Percentiles rank a stretch among this genome's conserved stretches.
phyloP scores from a whole-genome alignment of 2,888 invertebrate genomes.

The Drosophila kambysellisi region DNA sequence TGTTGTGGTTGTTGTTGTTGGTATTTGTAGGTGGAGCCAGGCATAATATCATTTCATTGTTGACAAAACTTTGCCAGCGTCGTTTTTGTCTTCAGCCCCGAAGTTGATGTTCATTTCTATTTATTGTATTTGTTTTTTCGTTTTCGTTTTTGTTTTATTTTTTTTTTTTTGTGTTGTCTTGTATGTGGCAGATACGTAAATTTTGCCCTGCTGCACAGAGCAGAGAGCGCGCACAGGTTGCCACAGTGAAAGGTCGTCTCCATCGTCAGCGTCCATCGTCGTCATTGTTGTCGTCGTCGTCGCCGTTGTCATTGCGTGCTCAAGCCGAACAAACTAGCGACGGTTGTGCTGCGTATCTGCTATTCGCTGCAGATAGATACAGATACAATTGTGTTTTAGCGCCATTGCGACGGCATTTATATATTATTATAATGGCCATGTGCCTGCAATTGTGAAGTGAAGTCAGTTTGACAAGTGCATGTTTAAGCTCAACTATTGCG shows the following conservation, averaged over 20 bases:
- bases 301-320: conserved; percentile 25
- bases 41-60: conserved; percentile 70
- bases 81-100: conserved; percentile 54
- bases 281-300: conserved; percentile 31
- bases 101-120: conserved; percentile 43
- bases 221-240: conserved; percentile 71
- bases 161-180: conserved; percentile 47
- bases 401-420: conserved; percentile 24
- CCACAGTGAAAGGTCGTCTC: conserved; percentile 74
- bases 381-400: conserved; percentile 30
- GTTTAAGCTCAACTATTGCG: conserved; percentile 28
- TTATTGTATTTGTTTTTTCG: conserved; percentile 24
- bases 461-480: conserved; percentile 26
- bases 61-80: conserved; percentile 73
- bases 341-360: conserved; percentile 36
- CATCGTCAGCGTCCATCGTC: conserved; percentile 23
- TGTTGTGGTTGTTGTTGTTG: conserved; percentile 47
- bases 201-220: conserved; percentile 57
- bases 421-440: conserved; percentile 50
- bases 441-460: conserved; percentile 48
- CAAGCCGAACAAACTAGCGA: conserved; percentile 44
- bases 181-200: conserved; percentile 76
- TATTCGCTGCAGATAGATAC: conserved; percentile 38
- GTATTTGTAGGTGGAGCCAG: conserved; percentile 82
- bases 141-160: conserved; percentile 6